Percentiles rank a stretch among this genome's conserved stretches.
Conservation (phyloP, 1,140 invertebrate genomes). For the Dryas iulia region DNA sequence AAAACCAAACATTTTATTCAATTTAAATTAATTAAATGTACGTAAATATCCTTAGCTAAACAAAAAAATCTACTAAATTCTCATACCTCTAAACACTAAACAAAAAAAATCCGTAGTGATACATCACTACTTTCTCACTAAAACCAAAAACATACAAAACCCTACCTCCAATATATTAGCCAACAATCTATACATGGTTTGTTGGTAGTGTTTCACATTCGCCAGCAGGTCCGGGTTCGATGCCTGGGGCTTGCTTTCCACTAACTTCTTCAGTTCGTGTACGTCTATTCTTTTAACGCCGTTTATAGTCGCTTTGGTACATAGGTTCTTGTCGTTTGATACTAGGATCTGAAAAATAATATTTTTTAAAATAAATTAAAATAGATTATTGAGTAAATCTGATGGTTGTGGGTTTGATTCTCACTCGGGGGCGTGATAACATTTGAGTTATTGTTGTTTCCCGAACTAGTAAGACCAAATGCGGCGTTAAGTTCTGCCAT, state of each 20-base stretch:
- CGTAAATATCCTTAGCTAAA: too few species aligned
- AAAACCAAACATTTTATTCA: too few species aligned
- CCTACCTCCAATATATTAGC: conserved; percentile 67
- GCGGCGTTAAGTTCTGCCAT: too few species aligned
- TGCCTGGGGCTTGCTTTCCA: conserved; percentile 42
- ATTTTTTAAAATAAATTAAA: too few species aligned
- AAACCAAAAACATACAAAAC: conserved; percentile 2
- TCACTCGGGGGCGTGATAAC: too few species aligned
- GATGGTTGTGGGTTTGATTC: too few species aligned
- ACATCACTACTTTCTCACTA: background rate
- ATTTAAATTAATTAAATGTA: too few species aligned
- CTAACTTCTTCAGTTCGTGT: conserved; percentile 38
- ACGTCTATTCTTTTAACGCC: conserved; percentile 44
- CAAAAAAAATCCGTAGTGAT: background rate
- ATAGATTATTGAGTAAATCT: too few species aligned
- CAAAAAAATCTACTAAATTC: too few species aligned
- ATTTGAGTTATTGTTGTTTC: too few species aligned
- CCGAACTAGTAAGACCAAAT: too few species aligned
- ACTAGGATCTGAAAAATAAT: conserved; percentile 52
- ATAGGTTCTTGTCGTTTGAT: conserved; percentile 68
- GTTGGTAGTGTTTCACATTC: conserved; percentile 39
- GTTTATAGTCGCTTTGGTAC: conserved; percentile 65
- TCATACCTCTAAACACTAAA: too few species aligned
- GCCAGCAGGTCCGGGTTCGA: conserved; percentile 36
- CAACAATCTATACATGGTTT: conserved; percentile 49